Conservation (phyloP, 2,797 vertebrate species). For the Leuciscus waleckii region DNA sequence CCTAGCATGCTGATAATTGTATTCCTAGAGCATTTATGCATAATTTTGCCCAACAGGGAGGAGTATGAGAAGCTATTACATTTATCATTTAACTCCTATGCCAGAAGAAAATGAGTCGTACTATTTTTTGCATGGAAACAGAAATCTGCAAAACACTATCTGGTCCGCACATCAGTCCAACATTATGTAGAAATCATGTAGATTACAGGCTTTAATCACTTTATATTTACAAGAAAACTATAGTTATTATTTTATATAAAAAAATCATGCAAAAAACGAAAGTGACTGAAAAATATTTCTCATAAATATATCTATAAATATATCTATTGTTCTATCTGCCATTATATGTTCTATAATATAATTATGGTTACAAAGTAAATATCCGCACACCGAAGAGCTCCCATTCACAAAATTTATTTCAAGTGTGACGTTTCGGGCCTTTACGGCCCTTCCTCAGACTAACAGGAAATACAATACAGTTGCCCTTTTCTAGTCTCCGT, state of each 20-base stretch:
- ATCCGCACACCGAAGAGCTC: too few relatives aligned
- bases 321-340: not conserved
- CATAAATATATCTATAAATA: too few relatives aligned
- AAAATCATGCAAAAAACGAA: not conserved
- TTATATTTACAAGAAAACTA: not conserved
- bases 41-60: not conserved
- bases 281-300: too few relatives aligned
- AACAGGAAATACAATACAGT: too few relatives aligned
- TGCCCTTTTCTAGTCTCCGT: too few relatives aligned
- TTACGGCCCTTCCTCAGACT: too few relatives aligned
- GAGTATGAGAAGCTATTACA: conserved; percentile 7
- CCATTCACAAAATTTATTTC: too few relatives aligned
- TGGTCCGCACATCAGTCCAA: not conserved
- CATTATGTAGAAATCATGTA: not conserved
- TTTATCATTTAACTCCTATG: not conserved
- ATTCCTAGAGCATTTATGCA: conserved; percentile 2
- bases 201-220: not conserved
- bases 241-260: not conserved
- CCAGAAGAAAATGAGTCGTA: conserved; percentile 1
- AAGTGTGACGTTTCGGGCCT: too few relatives aligned
- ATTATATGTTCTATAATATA: too few relatives aligned
- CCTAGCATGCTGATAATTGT: not conserved
- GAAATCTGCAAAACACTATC: not conserved
- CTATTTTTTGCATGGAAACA: not conserved
- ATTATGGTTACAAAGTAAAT: too few relatives aligned